Evolutionary conservation across 1,140 invertebrate species (phyloP).

Genomic region (Cephus cinctus): DNA sequence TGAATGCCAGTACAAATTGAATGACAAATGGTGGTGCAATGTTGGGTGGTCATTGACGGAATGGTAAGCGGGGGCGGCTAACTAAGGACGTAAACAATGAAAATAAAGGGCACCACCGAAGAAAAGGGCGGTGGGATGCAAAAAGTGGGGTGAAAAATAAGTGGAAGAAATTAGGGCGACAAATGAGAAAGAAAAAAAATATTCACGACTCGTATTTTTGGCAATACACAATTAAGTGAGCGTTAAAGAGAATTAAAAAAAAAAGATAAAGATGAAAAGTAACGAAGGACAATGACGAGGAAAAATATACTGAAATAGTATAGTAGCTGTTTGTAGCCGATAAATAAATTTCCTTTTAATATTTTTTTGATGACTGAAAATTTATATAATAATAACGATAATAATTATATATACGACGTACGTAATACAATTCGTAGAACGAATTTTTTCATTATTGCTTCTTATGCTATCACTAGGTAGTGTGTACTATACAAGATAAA

Average conservation of each 20-base stretch:
- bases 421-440: conserved; percentile 48
- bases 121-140: no score
- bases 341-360: conserved; percentile 44
- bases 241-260: conserved; percentile 31
- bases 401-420: conserved; percentile 41
- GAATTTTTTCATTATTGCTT: conserved; percentile 52
- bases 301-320: conserved; percentile 24
- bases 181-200: conserved; percentile 27
- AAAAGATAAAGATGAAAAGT: conserved; percentile 21
- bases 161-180: conserved; percentile 14
- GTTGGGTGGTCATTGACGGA: no score
- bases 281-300: no score
- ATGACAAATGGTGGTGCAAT: conserved; percentile 32
- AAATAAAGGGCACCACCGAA: no score
- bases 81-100: no score
- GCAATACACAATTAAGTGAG: no score
- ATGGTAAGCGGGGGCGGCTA: no score
- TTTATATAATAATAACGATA: conserved; percentile 36
- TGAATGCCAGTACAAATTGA: conserved; percentile 53
- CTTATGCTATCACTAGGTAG: conserved; percentile 45
- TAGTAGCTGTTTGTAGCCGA: conserved; percentile 30
- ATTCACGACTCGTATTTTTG: conserved; percentile 47
- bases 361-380: conserved; percentile 51
- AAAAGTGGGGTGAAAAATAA: conserved; percentile 22
- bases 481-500: conserved; percentile 46